A percentile compares a stretch with the other conserved stretches of the same genome.
Evolutionary conservation across 2,113 vertebrate species (phyloP).

Genomic region (Oryzias melastigma): DNA sequence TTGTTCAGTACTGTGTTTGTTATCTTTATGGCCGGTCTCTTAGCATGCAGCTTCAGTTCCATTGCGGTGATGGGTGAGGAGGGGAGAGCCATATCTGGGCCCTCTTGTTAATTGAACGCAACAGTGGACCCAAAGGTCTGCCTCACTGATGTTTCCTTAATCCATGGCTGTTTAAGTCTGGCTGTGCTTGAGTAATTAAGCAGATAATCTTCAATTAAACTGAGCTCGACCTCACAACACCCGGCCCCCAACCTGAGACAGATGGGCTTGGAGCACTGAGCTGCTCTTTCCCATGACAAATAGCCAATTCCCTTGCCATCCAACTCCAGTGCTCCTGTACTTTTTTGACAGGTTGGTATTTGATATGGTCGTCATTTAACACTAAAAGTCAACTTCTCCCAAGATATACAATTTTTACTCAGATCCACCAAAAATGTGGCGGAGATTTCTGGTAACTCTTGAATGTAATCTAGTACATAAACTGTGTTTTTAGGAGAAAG

Average conservation of each 20-base stretch:
- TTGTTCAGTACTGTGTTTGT: conserved; percentile 26
- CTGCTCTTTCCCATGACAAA: conserved; percentile 63
- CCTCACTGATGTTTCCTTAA: conserved; percentile 66
- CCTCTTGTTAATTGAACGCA: conserved; percentile 69
- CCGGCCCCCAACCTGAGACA: conserved; percentile 57
- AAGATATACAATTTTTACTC: too few species aligned
- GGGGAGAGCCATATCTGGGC: conserved; percentile 52
- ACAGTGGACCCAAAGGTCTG: conserved; percentile 67
- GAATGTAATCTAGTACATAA: too few species aligned
- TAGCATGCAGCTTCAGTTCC: conserved; percentile 56
- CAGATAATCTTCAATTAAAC: conserved; percentile 82
- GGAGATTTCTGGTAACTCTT: too few species aligned
- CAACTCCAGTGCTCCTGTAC: conserved; percentile 31
- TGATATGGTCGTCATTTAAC: conserved; percentile 33
- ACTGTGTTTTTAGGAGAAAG: too few species aligned
- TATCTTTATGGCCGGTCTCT: conserved; percentile 40
- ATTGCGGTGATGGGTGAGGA: conserved; percentile 33
- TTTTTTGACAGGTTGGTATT: conserved; percentile 42
- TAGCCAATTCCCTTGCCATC: conserved; percentile 44
- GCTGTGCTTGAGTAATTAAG: conserved; percentile 80
- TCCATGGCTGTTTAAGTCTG: conserved; percentile 71
- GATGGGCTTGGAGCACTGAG: conserved; percentile 53
- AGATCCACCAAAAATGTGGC: too few species aligned
- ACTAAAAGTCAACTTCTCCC: conserved; percentile 13
- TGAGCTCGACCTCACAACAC: conserved; percentile 55